Percentiles rank a stretch among this genome's conserved stretches.
Conservation (phyloP, 2,888 invertebrate genomes). For the Lymantria dispar region DNA sequence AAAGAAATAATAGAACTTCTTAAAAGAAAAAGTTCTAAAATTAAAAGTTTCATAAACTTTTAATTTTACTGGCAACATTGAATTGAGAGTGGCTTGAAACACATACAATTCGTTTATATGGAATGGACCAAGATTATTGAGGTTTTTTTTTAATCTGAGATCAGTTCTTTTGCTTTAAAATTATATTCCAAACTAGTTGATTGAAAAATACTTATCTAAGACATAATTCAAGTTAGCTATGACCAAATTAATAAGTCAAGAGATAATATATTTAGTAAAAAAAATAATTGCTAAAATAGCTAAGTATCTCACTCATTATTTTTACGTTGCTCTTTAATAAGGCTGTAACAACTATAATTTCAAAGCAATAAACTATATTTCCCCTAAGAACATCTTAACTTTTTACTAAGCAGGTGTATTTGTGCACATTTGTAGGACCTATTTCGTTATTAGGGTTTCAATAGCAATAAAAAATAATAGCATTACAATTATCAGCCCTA, state of each 20-base stretch:
- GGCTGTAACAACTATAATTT: slow-evolving; percentile 17
- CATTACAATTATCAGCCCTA: slow-evolving; percentile 62
- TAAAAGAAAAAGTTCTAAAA: too few relatives aligned
- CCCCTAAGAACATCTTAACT: slow-evolving; percentile 56
- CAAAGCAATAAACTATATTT: slow-evolving; percentile 41
- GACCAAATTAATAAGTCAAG: not conserved
- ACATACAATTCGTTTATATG: slow-evolving; percentile 31
- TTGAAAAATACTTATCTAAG: slow-evolving; percentile 1
- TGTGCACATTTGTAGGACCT: slow-evolving; percentile 51
- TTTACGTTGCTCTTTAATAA: not conserved
- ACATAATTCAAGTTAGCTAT: not conserved
- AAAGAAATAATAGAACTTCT: too few relatives aligned
- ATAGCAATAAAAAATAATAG: slow-evolving; percentile 63
- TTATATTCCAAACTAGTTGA: not conserved
- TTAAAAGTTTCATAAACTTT: too few relatives aligned
- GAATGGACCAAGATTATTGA: slow-evolving; percentile 21
- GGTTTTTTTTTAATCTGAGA: slow-evolving; percentile 6
- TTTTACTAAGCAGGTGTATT: slow-evolving; percentile 68
- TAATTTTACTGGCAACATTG: slow-evolving; percentile 9
- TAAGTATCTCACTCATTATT: not conserved
- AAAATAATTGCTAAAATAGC: not conserved
- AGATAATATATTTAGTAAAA: not conserved
- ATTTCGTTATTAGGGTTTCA: slow-evolving; percentile 50
- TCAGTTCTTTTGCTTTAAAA: not conserved
- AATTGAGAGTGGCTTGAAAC: slow-evolving; percentile 20